A percentile compares a stretch with the other conserved stretches of the same genome.
Evolutionary conservation across 2,113 vertebrate species (phyloP).

Genomic region (Leucopsar rothschildi): DNA sequence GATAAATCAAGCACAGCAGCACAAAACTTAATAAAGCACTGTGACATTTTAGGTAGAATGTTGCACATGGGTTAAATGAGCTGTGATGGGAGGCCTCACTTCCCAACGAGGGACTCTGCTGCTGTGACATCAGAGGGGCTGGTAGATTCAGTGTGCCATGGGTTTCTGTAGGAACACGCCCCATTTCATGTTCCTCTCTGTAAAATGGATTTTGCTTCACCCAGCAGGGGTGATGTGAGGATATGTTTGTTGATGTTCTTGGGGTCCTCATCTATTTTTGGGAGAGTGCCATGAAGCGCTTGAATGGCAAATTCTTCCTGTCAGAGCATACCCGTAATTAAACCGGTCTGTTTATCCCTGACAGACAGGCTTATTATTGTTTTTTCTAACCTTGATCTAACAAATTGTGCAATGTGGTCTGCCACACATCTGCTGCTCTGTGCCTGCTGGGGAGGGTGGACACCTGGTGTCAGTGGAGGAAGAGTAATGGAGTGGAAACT

Average conservation of each 20-base stretch:
- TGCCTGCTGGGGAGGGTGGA: not conserved
- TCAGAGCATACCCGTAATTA: not conserved
- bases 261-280: not conserved
- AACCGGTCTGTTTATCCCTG: not conserved
- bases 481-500: not conserved
- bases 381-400: conserved; percentile 4
- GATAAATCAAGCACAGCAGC: not conserved
- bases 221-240: not conserved
- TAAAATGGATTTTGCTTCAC: not conserved
- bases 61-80: not conserved
- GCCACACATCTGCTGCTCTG: not conserved
- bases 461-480: not conserved
- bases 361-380: not conserved
- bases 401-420: not conserved
- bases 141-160: not conserved
- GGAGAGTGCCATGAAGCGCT: not conserved
- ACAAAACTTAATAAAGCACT: not conserved
- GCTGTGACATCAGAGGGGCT: not conserved
- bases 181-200: not conserved
- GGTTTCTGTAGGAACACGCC: not conserved
- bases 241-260: not conserved
- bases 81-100: not conserved
- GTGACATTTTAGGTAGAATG: not conserved
- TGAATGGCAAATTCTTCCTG: not conserved
- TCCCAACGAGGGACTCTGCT: not conserved